Percentiles rank a stretch among this genome's conserved stretches.
phyloP scores from a whole-genome alignment of 2,888 invertebrate genomes.

The Brachycybe producta region DNA sequence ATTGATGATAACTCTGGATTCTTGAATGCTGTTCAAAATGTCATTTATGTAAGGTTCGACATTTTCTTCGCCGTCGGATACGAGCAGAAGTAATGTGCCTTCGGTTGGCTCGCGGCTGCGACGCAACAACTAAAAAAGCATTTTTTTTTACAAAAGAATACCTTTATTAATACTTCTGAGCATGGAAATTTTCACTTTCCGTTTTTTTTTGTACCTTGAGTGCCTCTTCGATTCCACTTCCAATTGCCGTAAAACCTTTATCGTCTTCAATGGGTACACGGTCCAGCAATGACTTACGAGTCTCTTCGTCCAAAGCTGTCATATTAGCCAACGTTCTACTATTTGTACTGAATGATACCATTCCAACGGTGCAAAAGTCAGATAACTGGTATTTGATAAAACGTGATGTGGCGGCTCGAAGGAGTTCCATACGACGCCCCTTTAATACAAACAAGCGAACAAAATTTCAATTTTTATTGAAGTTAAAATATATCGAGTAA shows the following conservation, averaged over 20 bases:
- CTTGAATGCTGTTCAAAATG: slow-evolving; percentile 12
- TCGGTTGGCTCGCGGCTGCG: slow-evolving; percentile 16
- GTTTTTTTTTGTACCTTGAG: slow-evolving; percentile 16
- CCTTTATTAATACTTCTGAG: neutral
- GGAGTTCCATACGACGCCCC: slow-evolving; percentile 23
- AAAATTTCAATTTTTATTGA: too few species aligned
- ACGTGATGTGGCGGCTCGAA: slow-evolving; percentile 25
- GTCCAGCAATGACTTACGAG: slow-evolving; percentile 6
- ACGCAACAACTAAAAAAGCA: slow-evolving; percentile 7
- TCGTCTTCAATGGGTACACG: slow-evolving; percentile 17
- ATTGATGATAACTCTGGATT: slow-evolving; percentile 16
- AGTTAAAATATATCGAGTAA: neutral
- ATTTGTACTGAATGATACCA: slow-evolving; percentile 24
- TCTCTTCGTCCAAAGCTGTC: slow-evolving; percentile 10
- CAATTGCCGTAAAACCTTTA: slow-evolving; percentile 19
- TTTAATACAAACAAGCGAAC: too few species aligned
- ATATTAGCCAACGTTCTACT: slow-evolving; percentile 11
- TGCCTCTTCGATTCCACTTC: slow-evolving; percentile 15
- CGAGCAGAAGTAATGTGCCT: slow-evolving; percentile 17
- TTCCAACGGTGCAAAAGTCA: slow-evolving; percentile 26
- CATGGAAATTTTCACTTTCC: neutral
- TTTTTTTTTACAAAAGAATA: neutral
- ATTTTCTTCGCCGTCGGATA: slow-evolving; percentile 21
- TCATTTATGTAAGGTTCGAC: slow-evolving; percentile 16
- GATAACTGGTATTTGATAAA: slow-evolving; percentile 25